Evolutionary conservation across 2,888 invertebrate species (phyloP), one percentile per base, ranked within the genome.

Genomic region (Thumatha senex): DNA sequence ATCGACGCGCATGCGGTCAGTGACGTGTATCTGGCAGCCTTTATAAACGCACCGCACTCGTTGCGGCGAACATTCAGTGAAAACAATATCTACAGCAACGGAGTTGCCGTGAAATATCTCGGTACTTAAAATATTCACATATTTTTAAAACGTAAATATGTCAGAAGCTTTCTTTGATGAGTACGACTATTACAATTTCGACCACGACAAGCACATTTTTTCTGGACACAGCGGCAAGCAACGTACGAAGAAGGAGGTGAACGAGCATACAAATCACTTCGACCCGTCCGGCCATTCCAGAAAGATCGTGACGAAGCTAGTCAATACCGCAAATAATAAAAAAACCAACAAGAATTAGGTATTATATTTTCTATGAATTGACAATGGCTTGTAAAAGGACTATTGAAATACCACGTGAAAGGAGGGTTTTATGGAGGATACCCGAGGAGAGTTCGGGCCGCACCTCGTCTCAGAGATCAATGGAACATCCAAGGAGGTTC

Each of bases 101-200:
- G 68, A 65, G 79, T 79, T 76, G 74, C 70, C 59, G 67, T 71
- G 64, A 76, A 67, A 68, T 68, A 68, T 72, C 62, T 64, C 66
- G 72, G 76, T 77, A 62, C 72, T 67, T 58, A 63, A 61, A 64
- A 72, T n/a, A n/a, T 58, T 67, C 67, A 62, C 38, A 49, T 62
- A 55, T 65, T 63, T 58, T 10, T 55, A 73, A 80, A 73, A 76
- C 65, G 63, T 71, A 88, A 93, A 87, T 82, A 96, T 97, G 97
- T 96, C 96, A 76, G 96, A 96, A 88, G 92, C 93, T 73, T 94
- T 96, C 91, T 95, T 96, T 83, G 98, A 98, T 91, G 95, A 97
- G 80, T 97, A 97, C 93, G 98, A 98, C 80, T 96, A 97, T 81
- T 98, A 97, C 93, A 98, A 98, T 89, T 98, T 96, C 87, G 97